Evolutionary conservation across 2,797 vertebrate species (phyloP).

Genomic region (Glyptemys insculpta): DNA sequence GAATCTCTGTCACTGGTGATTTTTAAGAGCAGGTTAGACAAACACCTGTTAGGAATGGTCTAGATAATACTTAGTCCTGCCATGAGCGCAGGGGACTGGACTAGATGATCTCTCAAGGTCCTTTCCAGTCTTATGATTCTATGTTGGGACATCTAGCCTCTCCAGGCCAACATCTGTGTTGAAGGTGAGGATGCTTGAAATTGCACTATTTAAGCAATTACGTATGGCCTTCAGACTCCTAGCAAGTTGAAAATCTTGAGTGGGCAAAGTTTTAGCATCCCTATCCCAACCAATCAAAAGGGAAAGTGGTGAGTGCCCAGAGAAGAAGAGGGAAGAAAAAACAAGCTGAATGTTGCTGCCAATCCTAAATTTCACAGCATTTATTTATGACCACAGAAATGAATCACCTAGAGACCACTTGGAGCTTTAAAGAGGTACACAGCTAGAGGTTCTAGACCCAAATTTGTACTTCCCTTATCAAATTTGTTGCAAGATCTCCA

Average conservation of each 20-base stretch:
- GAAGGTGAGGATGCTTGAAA: not conserved
- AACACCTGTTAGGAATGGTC: too few species aligned
- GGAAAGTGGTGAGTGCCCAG: not conserved
- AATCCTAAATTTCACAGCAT: not conserved
- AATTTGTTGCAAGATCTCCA: accelerated
- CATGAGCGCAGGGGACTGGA: too few species aligned
- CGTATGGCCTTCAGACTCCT: not conserved
- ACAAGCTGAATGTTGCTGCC: not conserved
- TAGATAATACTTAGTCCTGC: too few species aligned
- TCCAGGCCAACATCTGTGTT: constrained; percentile 38
- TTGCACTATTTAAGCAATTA: not conserved
- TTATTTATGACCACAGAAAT: not conserved
- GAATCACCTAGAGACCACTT: not conserved
- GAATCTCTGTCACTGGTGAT: too few species aligned
- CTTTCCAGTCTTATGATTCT: too few species aligned
- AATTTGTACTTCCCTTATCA: accelerated
- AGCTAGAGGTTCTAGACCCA: not conserved
- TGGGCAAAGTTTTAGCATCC: not conserved
- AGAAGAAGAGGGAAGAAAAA: not conserved
- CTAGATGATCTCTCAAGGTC: too few species aligned
- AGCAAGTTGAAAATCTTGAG: not conserved
- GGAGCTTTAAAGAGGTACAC: not conserved
- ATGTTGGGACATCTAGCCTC: constrained; percentile 22
- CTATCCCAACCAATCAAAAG: not conserved
- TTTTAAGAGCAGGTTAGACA: too few species aligned